phyloP scores from a whole-genome alignment of 2,113 vertebrate genomes.

The Notarius lentiginosus region DNA sequence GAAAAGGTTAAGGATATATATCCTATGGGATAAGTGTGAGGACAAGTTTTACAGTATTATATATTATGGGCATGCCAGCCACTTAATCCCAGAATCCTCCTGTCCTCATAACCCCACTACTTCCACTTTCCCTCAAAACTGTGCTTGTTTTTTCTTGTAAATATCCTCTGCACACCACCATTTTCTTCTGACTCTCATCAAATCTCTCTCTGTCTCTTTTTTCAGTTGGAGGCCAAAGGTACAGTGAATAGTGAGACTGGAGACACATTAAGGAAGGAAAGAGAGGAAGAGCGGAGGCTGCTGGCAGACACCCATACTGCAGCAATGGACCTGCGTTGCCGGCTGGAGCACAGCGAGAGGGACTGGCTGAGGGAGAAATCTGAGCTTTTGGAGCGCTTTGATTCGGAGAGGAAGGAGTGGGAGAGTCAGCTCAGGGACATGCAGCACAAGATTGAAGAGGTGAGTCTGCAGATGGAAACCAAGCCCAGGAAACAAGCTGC shows the following conservation, averaged over 20 bases:
- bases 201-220: not conserved
- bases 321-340: constrained; percentile 84
- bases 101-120: constrained; percentile 20
- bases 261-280: constrained; percentile 69
- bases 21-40: constrained; percentile 43
- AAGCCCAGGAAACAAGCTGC: constrained; percentile 25
- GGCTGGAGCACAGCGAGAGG: constrained; percentile 81
- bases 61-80: constrained; percentile 27
- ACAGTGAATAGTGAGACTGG: constrained; percentile 60
- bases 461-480: constrained; percentile 61
- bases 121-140: constrained; percentile 36
- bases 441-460: constrained; percentile 97
- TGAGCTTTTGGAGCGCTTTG: constrained; percentile 90
- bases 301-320: constrained; percentile 70
- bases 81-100: constrained; percentile 38
- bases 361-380: constrained; percentile 88
- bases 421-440: constrained; percentile 93
- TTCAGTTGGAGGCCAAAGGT: constrained; percentile 71
- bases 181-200: constrained; percentile 9
- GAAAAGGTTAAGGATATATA: constrained; percentile 28
- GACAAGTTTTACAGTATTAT: constrained; percentile 27
- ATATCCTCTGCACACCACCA: not conserved
- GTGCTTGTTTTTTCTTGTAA: constrained; percentile 12
- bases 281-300: constrained; percentile 74
- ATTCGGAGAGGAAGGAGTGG: constrained; percentile 92